These are phyloP conservation scores for Lordiphosa andalusiaca DNA, from an alignment of 2,888 invertebrate genomes.

Conservation along the genomic window DNA sequence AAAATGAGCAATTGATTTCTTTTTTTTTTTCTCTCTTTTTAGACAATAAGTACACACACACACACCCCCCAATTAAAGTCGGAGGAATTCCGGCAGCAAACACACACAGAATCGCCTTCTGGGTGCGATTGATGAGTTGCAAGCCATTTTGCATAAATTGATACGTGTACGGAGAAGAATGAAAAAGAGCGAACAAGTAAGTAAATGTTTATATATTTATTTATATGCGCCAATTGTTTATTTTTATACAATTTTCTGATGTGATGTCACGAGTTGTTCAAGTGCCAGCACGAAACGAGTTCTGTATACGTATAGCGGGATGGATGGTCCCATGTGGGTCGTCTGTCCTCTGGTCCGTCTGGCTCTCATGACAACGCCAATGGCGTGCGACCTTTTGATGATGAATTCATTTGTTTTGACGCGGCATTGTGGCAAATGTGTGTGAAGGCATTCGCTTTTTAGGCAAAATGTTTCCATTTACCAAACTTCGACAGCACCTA, in stretches of 20 bases:
- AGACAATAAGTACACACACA: not conserved
- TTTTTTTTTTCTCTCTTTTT: conserved; percentile 14
- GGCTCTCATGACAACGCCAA: conserved; percentile 36
- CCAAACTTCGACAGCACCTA: no score
- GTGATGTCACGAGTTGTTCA: conserved; percentile 61
- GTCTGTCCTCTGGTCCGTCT: conserved; percentile 16
- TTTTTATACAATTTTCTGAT: conserved; percentile 67
- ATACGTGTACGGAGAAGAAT: not conserved
- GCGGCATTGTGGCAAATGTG: conserved; percentile 23
- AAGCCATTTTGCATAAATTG: conserved; percentile 35
- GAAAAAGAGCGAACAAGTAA: conserved; percentile 14
- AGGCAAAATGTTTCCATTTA: not conserved
- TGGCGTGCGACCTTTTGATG: conserved; percentile 57
- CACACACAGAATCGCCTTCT: conserved; percentile 18
- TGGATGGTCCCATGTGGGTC: conserved; percentile 16
- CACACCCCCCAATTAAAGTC: conserved; percentile 17
- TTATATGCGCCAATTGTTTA: conserved; percentile 54
- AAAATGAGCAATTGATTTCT: conserved; percentile 43
- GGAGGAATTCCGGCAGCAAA: conserved; percentile 28
- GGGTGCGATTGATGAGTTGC: conserved; percentile 49
- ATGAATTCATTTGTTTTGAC: conserved; percentile 58
- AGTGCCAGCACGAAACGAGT: conserved; percentile 52
- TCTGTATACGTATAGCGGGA: conserved; percentile 14
- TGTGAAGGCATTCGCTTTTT: conserved; percentile 14
- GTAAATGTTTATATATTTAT: conserved; percentile 34